Conservation (phyloP, 2,797 vertebrate species). For the Halcyon leucocephala region DNA sequence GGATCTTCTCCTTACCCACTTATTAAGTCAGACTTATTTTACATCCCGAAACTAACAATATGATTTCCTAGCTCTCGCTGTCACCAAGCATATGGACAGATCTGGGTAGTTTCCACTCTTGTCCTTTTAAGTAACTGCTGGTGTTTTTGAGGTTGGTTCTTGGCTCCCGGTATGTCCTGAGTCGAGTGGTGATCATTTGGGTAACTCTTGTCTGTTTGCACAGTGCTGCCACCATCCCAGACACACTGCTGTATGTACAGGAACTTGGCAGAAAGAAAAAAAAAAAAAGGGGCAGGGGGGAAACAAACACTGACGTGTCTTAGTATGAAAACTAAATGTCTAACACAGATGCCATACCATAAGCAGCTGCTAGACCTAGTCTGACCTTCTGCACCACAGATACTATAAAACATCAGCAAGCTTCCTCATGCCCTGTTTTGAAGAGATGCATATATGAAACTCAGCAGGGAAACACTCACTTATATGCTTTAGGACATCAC, state of each 20-base stretch:
- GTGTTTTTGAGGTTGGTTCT: neutral
- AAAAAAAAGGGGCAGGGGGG: neutral
- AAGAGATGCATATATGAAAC: conserved; percentile 35
- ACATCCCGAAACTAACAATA: neutral
- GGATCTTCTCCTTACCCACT: neutral
- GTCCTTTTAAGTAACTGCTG: neutral
- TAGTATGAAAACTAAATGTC: conserved; percentile 35
- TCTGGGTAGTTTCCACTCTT: neutral
- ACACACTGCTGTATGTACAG: neutral
- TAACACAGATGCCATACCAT: neutral
- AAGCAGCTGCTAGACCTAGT: neutral
- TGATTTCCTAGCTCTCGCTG: neutral
- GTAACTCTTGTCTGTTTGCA: neutral
- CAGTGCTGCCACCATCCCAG: neutral
- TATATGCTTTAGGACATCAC: conserved; percentile 6
- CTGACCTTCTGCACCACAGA: neutral
- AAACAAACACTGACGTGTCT: neutral
- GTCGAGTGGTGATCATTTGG: neutral
- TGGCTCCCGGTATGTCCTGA: neutral
- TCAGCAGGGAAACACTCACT: conserved; percentile 59
- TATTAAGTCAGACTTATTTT: neutral
- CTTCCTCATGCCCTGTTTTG: conserved; percentile 8
- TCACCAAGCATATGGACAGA: neutral
- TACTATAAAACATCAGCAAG: neutral
- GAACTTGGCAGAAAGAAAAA: conserved; percentile 51